Evolutionary conservation across 2,113 vertebrate species (phyloP).

Genomic region (Sapajus apella): DNA sequence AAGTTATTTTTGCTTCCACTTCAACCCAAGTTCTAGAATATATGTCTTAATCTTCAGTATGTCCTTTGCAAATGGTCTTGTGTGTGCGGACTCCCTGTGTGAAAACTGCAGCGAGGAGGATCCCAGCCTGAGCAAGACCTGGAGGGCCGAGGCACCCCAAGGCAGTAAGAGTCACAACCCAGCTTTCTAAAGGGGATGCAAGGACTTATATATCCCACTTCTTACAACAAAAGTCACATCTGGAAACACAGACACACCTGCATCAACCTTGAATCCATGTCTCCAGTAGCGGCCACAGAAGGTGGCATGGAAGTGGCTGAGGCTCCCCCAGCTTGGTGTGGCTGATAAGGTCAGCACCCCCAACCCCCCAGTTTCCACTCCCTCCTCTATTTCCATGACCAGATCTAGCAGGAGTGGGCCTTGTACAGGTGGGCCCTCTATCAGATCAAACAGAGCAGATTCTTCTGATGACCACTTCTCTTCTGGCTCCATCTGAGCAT

Average conservation of each 20-base stretch:
- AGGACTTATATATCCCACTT: neutral
- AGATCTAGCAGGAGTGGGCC: neutral
- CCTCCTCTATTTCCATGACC: neutral
- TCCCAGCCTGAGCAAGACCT: neutral
- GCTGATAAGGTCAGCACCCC: neutral
- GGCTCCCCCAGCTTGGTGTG: too few relatives aligned
- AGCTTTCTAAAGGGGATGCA: neutral
- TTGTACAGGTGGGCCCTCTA: neutral
- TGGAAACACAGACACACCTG: neutral
- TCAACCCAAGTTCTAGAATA: constrained; percentile 25
- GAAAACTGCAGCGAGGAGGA: neutral
- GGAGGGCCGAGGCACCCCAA: neutral
- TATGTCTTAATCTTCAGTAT: neutral
- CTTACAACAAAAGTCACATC: neutral
- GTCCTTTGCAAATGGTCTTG: neutral
- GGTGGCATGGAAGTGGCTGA: fast-evolving
- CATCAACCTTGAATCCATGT: neutral
- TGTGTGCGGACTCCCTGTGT: neutral
- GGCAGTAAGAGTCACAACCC: fast-evolving
- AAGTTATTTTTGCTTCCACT: neutral
- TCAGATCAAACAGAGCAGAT: neutral
- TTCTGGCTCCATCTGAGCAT: neutral
- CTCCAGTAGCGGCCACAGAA: neutral
- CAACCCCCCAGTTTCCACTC: neutral
- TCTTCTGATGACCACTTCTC: neutral